A percentile compares a stretch with the other conserved stretches of the same genome.
Conservation (phyloP, 1,140 invertebrate species). For the Drosophila kurseongensis region DNA sequence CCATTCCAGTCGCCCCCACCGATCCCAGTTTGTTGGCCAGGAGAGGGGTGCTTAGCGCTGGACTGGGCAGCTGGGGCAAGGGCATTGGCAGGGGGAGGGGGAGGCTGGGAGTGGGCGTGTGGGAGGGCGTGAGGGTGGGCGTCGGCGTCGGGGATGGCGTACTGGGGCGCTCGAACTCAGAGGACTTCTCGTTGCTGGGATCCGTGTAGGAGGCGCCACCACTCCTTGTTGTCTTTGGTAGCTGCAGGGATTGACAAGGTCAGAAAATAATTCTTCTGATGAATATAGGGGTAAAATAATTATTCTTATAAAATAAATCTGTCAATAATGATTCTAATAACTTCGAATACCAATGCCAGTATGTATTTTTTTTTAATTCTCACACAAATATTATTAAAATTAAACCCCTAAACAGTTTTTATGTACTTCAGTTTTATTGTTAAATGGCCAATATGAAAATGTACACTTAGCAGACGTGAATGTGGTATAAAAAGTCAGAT, state of each 20-base stretch:
- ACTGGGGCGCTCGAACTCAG: constrained; percentile 46
- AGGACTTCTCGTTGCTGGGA: constrained; percentile 44
- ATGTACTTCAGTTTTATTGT: no score
- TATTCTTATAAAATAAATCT: not conserved
- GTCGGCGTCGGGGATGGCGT: constrained; percentile 61
- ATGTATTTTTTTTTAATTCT: no score
- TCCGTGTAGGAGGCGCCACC: constrained; percentile 36
- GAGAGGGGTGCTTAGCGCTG: constrained; percentile 51
- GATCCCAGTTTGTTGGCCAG: constrained; percentile 67
- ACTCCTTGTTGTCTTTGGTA: constrained; percentile 58
- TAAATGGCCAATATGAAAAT: no score
- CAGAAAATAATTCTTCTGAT: no score
- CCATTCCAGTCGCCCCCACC: constrained; percentile 16
- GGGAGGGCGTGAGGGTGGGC: constrained; percentile 35
- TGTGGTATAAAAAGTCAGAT: no score
- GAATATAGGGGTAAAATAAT: not conserved
- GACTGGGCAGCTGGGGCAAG: constrained; percentile 52
- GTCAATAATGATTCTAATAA: not conserved
- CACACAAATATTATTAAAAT: no score
- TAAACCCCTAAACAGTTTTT: no score
- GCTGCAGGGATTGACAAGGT: constrained; percentile 16
- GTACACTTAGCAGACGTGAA: no score
- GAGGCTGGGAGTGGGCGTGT: constrained; percentile 48
- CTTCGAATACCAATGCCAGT: no score
- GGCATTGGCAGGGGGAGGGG: constrained; percentile 9